These are phyloP conservation scores for Microctonus brassicae DNA, from an alignment of 2,888 invertebrate species.

Conservation along the genomic window DNA sequence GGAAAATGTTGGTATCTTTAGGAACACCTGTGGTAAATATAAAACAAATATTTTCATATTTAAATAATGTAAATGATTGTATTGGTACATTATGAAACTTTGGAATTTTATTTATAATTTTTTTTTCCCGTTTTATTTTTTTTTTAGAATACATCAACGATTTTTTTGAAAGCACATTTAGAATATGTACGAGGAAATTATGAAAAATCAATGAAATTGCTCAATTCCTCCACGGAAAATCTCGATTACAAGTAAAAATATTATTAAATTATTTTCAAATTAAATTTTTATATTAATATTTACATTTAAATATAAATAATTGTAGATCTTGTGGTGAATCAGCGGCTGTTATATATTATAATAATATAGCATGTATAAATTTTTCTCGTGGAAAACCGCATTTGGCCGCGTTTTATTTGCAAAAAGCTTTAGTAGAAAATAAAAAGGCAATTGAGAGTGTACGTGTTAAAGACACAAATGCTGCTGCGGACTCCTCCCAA, in stretches of 20 bases:
- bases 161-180: conserved; percentile 76
- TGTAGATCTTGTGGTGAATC: conserved; percentile 75
- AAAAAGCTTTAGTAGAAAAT: conserved; percentile 84
- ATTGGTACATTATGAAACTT: not conserved
- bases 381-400: conserved; percentile 85
- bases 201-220: conserved; percentile 74
- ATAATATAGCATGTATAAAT: conserved; percentile 86
- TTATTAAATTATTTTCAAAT: conserved; percentile 20
- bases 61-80: not conserved
- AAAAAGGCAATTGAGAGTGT: conserved; percentile 68
- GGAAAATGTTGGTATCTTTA: conserved; percentile 68
- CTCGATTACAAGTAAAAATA: conserved; percentile 69
- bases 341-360: conserved; percentile 78
- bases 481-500: conserved; percentile 68
- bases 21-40: conserved; percentile 68
- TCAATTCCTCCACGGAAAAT: conserved; percentile 70
- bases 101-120: too few species aligned
- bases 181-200: conserved; percentile 78
- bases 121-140: too few species aligned
- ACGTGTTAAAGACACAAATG: conserved; percentile 64
- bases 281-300: not conserved
- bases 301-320: conserved; percentile 8
- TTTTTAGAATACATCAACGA: conserved; percentile 71
- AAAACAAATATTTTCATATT: too few species aligned
- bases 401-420: conserved; percentile 84